Evolutionary conservation across 1,140 invertebrate genomes (phyloP).

Genomic region (Euura saliciscinereae): DNA sequence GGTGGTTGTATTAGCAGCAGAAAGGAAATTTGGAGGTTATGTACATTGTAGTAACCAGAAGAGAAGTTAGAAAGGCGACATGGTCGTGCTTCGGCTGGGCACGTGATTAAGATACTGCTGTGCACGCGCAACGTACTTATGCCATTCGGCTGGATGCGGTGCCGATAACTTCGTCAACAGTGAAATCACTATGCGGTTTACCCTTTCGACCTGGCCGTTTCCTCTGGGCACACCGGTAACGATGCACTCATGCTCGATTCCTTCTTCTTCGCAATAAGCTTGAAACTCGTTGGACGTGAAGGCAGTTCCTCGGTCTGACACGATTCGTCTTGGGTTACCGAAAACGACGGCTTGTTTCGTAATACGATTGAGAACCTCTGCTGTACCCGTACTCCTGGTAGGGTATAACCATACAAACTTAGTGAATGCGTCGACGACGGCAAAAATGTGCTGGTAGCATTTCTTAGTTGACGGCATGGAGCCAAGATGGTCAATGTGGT

Average conservation of each 20-base stretch:
- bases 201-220: conserved; percentile 25
- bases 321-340: conserved; percentile 38
- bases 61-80: conserved; percentile 44
- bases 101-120: conserved; percentile 45
- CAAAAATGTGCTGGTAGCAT: conserved; percentile 30
- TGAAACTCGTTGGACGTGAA: conserved; percentile 22
- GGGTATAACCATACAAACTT: conserved; percentile 36
- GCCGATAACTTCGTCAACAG: conserved; percentile 40
- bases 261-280: conserved; percentile 24
- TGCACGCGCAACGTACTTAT: conserved; percentile 34
- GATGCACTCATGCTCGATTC: conserved; percentile 19
- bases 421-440: conserved; percentile 32
- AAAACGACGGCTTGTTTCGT: conserved; percentile 34
- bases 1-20: too few relatives aligned
- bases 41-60: too few relatives aligned
- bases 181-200: conserved; percentile 32
- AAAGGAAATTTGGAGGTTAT: too few relatives aligned
- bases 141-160: conserved; percentile 38
- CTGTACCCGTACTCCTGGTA: conserved; percentile 22
- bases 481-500: conserved; percentile 43
- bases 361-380: conserved; percentile 20
- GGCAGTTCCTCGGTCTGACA: conserved; percentile 27
- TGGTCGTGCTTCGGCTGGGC: conserved; percentile 36
- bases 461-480: conserved; percentile 27
- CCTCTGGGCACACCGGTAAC: conserved; percentile 22